These are phyloP conservation scores for Pedionomus torquatus DNA, from an alignment of 2,113 vertebrate genomes.

Conservation along the genomic window DNA sequence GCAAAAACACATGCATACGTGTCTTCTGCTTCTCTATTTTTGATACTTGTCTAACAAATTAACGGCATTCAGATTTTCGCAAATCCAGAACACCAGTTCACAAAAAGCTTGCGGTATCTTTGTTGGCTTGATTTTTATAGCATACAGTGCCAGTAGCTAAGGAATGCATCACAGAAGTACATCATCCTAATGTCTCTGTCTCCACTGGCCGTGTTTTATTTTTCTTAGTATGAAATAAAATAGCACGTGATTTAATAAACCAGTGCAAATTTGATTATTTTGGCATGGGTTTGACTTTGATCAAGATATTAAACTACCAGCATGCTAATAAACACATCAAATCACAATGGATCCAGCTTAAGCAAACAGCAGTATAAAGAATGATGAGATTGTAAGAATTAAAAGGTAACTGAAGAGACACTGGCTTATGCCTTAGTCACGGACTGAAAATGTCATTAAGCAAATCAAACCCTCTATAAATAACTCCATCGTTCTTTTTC, in stretches of 20 bases:
- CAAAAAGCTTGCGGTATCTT: neutral
- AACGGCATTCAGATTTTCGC: neutral
- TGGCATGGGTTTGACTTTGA: neutral
- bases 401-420: neutral
- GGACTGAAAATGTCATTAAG: slow-evolving; percentile 7
- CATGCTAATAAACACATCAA: neutral
- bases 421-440: neutral
- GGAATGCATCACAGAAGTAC: fast-evolving
- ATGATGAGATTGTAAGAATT: neutral
- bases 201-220: neutral
- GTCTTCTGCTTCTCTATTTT: neutral
- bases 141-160: neutral
- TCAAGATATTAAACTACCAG: neutral
- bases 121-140: neutral
- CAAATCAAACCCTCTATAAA: neutral
- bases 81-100: neutral
- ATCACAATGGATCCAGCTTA: neutral
- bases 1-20: fast-evolving
- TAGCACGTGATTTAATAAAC: neutral
- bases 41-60: neutral
- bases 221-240: neutral
- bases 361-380: neutral
- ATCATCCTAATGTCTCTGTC: neutral
- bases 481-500: neutral
- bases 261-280: neutral